Percentiles rank a stretch among this genome's conserved stretches.
These are phyloP conservation scores for Cydia pomonella DNA, from an alignment of 1,140 invertebrate species.

Conservation along the genomic window DNA sequence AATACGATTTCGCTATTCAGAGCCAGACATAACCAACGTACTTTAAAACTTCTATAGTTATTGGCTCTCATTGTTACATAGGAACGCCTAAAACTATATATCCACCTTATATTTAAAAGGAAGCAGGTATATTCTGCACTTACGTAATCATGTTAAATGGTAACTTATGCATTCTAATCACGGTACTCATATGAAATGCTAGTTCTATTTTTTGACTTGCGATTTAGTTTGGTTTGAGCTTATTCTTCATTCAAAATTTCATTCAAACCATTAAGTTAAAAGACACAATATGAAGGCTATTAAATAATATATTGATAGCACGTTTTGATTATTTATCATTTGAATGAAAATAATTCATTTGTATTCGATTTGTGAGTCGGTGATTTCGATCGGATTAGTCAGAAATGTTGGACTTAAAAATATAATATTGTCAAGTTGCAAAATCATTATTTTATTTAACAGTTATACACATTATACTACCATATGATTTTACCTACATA, in stretches of 20 bases:
- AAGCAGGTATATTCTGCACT: not conserved
- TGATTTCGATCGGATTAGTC: conserved; percentile 47
- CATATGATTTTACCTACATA: too few species aligned
- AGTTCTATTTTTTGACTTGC: not conserved
- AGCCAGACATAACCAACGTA: conserved; percentile 5
- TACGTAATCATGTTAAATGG: not conserved
- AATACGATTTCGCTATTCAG: not conserved
- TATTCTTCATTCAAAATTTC: conserved; percentile 34
- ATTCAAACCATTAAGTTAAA: conserved; percentile 48
- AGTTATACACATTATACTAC: not conserved
- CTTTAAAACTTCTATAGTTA: not conserved
- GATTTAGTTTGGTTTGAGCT: not conserved
- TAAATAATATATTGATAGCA: conserved; percentile 65
- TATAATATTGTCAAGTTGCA: not conserved
- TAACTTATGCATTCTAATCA: not conserved
- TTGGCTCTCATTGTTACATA: not conserved
- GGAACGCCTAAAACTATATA: not conserved
- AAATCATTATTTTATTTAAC: not conserved
- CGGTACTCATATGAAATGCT: not conserved
- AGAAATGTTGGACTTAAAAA: conserved; percentile 27
- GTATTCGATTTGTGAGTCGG: conserved; percentile 53
- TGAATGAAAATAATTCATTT: conserved; percentile 60
- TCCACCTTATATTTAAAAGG: not conserved
- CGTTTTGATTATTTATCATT: conserved; percentile 53
- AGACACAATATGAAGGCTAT: conserved; percentile 54